A percentile compares a stretch with the other conserved stretches of the same genome.
phyloP scores from a whole-genome alignment of 2,888 invertebrate genomes.

The Ganaspis brasiliensis region DNA sequence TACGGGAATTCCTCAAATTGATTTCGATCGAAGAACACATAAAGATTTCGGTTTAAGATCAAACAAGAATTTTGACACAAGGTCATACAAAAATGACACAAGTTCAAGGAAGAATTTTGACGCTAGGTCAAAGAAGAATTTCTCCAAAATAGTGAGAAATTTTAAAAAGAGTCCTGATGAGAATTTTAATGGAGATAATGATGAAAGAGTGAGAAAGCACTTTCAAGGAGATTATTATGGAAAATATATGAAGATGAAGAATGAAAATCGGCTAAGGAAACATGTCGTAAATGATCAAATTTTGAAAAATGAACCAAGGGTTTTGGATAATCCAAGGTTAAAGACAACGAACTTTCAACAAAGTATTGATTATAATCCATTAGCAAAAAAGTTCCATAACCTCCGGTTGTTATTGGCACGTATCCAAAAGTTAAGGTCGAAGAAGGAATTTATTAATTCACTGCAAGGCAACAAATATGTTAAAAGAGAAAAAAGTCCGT shows the following conservation, averaged over 20 bases:
- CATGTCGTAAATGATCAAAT: neutral
- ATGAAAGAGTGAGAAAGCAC: too few species aligned
- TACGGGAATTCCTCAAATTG: neutral
- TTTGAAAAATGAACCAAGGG: neutral
- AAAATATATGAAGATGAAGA: neutral
- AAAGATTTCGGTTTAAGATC: too few species aligned
- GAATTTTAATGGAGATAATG: too few species aligned
- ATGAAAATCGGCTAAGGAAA: conserved; percentile 3
- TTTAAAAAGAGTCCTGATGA: too few species aligned
- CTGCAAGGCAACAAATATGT: neutral
- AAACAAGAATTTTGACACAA: too few species aligned
- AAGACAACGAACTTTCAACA: neutral
- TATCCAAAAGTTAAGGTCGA: neutral
- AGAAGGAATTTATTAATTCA: neutral
- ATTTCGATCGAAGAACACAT: too few species aligned
- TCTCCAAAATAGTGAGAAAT: too few species aligned
- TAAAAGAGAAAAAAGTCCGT: neutral
- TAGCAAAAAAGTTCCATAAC: conserved; percentile 31
- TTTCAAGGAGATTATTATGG: neutral
- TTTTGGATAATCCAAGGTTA: neutral
- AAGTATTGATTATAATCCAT: conserved; percentile 10
- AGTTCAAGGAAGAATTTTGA: too few species aligned
- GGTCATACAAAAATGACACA: too few species aligned
- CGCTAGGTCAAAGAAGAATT: too few species aligned
- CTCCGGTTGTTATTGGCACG: conserved; percentile 8